phyloP scores from a whole-genome alignment of 2,797 vertebrate genomes.

The Poecilia gillii region DNA sequence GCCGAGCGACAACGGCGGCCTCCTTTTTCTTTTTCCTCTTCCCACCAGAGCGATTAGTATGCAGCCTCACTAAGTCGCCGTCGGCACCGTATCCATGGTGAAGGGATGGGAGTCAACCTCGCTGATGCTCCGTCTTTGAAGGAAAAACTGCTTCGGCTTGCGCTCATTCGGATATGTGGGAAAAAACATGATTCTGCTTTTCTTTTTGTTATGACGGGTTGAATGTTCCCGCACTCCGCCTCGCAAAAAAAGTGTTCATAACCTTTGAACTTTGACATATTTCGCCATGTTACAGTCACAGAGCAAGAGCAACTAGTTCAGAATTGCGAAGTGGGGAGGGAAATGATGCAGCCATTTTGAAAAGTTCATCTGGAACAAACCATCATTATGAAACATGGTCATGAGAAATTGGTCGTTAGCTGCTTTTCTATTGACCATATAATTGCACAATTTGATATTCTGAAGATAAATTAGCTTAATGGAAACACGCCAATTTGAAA shows the following conservation, averaged over 20 bases:
- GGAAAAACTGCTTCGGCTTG: constrained; percentile 33
- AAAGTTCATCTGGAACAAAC: background rate
- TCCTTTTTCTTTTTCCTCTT: constrained; percentile 28
- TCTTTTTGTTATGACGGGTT: constrained; percentile 9
- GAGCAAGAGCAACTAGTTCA: background rate
- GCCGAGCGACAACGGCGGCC: constrained; percentile 16
- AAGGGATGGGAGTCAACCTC: constrained; percentile 62
- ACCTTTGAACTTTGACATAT: background rate
- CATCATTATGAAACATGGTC: background rate
- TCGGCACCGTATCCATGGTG: constrained; percentile 75
- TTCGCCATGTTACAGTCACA: background rate
- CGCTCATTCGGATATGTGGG: constrained; percentile 45
- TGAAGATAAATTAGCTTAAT: too few species aligned
- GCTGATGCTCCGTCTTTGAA: constrained; percentile 50
- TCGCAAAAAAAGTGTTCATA: background rate
- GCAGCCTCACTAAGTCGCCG: constrained; percentile 59
- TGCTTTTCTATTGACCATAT: background rate
- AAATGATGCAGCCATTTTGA: background rate
- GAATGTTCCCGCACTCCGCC: background rate
- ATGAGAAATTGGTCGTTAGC: background rate
- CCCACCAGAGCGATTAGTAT: constrained; percentile 63
- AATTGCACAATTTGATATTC: too few species aligned
- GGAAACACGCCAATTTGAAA: too few species aligned
- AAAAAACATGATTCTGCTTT: constrained; percentile 24
- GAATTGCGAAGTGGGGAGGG: background rate